These are phyloP conservation scores for Leucopsar rothschildi DNA, from an alignment of 2,113 vertebrate genomes.

Conservation along the genomic window DNA sequence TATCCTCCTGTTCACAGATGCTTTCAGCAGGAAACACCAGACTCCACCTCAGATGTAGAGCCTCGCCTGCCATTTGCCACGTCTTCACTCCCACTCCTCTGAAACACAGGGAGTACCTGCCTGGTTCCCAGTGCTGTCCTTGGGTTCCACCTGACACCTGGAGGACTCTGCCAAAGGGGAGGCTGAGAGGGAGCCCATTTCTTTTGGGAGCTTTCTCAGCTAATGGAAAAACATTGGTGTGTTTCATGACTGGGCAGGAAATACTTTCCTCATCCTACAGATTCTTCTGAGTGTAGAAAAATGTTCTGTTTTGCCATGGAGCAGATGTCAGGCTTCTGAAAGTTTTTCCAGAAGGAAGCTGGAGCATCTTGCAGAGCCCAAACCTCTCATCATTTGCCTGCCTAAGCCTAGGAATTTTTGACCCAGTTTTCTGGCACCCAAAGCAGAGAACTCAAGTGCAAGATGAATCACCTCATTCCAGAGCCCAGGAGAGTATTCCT, in stretches of 20 bases:
- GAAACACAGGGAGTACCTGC: background rate
- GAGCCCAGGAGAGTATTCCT: background rate
- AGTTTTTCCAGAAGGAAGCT: background rate
- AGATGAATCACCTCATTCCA: background rate
- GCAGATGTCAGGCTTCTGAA: background rate
- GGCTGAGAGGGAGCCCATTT: background rate
- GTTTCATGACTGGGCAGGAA: background rate
- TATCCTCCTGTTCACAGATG: background rate
- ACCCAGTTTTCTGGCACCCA: background rate
- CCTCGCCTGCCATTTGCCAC: background rate
- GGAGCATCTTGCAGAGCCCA: background rate
- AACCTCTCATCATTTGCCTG: background rate
- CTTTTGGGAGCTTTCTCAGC: background rate
- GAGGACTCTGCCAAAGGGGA: background rate
- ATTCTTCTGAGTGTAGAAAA: background rate
- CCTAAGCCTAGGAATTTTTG: background rate
- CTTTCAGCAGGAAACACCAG: background rate
- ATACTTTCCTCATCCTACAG: background rate
- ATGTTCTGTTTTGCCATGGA: background rate
- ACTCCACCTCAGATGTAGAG: background rate
- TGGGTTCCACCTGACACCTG: background rate
- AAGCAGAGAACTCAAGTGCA: background rate
- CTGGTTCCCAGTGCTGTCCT: background rate
- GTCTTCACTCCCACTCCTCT: background rate
- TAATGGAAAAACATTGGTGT: background rate